phyloP scores from a whole-genome alignment of 1,140 invertebrate genomes.

The Zaprionus capensis region DNA sequence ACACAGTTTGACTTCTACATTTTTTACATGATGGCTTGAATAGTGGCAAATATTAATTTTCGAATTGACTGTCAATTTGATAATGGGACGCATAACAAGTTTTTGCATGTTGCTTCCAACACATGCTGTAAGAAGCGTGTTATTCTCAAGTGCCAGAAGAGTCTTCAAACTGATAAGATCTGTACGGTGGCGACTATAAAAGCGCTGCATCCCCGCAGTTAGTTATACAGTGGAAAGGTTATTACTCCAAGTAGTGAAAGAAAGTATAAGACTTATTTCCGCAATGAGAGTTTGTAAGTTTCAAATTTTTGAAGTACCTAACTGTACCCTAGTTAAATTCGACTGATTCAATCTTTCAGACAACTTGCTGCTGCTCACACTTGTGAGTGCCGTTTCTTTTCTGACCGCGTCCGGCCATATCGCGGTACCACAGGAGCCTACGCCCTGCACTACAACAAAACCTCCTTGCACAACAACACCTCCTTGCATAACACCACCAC shows the following conservation, averaged over 20 bases:
- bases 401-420: constrained; percentile 19
- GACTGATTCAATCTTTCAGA: constrained; percentile 28
- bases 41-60: background rate
- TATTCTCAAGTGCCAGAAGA: constrained; percentile 30
- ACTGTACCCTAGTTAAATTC: background rate
- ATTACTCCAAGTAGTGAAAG: constrained; percentile 27
- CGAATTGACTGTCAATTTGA: constrained; percentile 28
- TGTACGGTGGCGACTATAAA: constrained; percentile 25
- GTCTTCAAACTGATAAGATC: constrained; percentile 21
- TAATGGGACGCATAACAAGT: constrained; percentile 23
- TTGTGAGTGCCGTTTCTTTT: constrained; percentile 44
- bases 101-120: constrained; percentile 25
- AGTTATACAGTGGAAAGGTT: constrained; percentile 37
- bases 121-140: constrained; percentile 19
- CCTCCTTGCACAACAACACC: background rate
- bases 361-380: constrained; percentile 50
- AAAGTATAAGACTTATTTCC: constrained; percentile 25
- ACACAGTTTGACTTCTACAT: background rate
- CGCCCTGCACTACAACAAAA: background rate
- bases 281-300: constrained; percentile 53
- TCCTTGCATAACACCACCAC: constrained; percentile 41
- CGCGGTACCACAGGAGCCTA: constrained; percentile 41
- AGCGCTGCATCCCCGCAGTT: constrained; percentile 7
- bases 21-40: background rate
- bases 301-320: background rate